Evolutionary conservation across 2,888 invertebrate genomes (phyloP).

Genomic region (Alentia gelatinosa): DNA sequence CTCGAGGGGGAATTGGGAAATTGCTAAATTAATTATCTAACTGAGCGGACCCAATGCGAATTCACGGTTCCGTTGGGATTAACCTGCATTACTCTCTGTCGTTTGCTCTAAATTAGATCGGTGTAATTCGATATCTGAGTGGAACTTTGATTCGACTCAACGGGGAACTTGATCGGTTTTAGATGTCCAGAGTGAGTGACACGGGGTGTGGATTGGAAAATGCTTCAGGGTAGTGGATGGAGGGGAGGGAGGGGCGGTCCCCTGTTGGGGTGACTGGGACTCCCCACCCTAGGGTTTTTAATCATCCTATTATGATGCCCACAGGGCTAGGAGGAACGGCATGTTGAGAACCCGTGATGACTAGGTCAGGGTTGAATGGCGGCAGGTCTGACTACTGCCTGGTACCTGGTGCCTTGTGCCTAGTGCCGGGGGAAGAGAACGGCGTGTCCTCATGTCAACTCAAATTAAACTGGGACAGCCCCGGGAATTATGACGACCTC

Average conservation of each 20-base stretch:
- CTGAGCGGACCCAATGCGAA: neutral
- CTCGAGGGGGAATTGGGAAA: neutral
- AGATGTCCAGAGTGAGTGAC: neutral
- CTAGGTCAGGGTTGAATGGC: neutral
- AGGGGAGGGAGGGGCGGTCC: neutral
- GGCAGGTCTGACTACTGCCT: neutral
- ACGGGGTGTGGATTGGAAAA: neutral
- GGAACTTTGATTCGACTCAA: neutral
- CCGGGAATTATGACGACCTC: neutral
- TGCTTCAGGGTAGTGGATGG: neutral
- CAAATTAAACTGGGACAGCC: neutral
- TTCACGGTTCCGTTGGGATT: neutral
- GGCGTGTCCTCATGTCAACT: neutral
- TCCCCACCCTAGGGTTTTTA: neutral
- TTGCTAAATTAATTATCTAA: neutral
- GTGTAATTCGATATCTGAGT: neutral
- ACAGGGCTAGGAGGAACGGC: neutral
- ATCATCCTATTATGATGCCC: neutral
- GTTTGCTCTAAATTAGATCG: neutral
- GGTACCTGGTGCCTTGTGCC: neutral
- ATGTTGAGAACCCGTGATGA: neutral
- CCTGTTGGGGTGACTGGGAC: neutral
- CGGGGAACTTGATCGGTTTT: neutral
- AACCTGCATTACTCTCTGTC: neutral
- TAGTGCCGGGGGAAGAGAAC: neutral